A percentile compares a stretch with the other conserved stretches of the same genome.
Conservation (phyloP, 2,888 invertebrate genomes). For the Coleophora deauratella region DNA sequence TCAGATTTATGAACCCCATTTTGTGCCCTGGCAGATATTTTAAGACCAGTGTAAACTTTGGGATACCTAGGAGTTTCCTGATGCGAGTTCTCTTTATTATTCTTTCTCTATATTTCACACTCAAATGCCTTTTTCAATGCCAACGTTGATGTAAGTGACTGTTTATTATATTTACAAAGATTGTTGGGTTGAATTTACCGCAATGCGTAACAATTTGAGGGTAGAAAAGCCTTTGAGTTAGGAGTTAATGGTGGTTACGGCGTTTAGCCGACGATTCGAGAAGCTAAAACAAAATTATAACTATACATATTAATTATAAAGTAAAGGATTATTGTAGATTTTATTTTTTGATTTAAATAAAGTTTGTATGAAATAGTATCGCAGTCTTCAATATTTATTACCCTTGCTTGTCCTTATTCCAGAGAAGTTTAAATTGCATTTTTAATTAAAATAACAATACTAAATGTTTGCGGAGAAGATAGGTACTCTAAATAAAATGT, state of each 20-base stretch:
- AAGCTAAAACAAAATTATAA: slow-evolving; percentile 58
- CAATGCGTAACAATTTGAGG: slow-evolving; percentile 27
- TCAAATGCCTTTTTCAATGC: not conserved
- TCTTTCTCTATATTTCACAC: not conserved
- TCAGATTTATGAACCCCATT: too few species aligned
- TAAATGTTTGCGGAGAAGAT: too few species aligned
- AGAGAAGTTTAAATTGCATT: too few species aligned
- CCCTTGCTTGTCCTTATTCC: too few species aligned
- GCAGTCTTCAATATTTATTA: too few species aligned
- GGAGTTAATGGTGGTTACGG: slow-evolving; percentile 20
- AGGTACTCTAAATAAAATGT: too few species aligned
- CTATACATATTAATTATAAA: slow-evolving; percentile 60
- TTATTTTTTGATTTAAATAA: slow-evolving; percentile 75
- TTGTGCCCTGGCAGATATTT: too few species aligned
- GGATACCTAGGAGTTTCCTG: too few species aligned
- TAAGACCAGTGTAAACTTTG: too few species aligned
- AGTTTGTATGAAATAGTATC: slow-evolving; percentile 64
- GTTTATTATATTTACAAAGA: slow-evolving; percentile 26
- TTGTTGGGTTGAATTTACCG: slow-evolving; percentile 16
- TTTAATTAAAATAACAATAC: too few species aligned
- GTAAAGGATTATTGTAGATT: slow-evolving; percentile 66
- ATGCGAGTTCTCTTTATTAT: too few species aligned
- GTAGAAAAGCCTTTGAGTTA: slow-evolving; percentile 34
- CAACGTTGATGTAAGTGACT: slow-evolving; percentile 23
- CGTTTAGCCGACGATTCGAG: slow-evolving; percentile 24